phyloP scores from a whole-genome alignment of 30 jellyfish, hydroid and myxozoan species.

The Haliclystus octoradiatus region DNA sequence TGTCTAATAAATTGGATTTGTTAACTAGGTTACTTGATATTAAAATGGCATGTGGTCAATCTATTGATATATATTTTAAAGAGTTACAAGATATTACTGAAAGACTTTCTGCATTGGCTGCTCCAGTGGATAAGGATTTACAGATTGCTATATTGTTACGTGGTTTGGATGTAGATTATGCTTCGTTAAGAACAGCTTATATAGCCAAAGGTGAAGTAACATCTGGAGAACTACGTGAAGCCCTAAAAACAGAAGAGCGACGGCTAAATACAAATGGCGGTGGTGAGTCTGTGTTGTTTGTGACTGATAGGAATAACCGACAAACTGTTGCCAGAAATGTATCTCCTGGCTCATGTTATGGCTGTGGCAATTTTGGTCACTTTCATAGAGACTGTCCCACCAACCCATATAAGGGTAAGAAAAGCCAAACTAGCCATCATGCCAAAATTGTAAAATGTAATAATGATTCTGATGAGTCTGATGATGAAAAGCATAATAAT shows the following conservation, averaged over 20 bases:
- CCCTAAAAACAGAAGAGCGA: slow-evolving; percentile 1
- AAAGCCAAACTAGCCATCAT: slow-evolving; percentile 9
- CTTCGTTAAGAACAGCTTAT: background rate
- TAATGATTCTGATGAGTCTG: too few species aligned
- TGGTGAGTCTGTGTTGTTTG: too few species aligned
- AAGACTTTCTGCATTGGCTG: background rate
- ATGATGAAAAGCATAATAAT: slow-evolving; percentile 1
- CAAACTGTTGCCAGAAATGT: background rate
- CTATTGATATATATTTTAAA: slow-evolving; percentile 3
- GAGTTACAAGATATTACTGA: slow-evolving; percentile 4
- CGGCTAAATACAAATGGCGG: background rate
- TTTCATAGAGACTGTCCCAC: slow-evolving; percentile 27
- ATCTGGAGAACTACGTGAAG: background rate
- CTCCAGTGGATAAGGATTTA: too few species aligned
- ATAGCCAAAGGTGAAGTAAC: slow-evolving; percentile 11
- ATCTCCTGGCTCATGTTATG: slow-evolving; percentile 27
- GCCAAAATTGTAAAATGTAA: too few species aligned
- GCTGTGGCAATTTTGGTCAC: slow-evolving; percentile 30
- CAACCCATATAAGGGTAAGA: background rate
- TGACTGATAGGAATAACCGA: background rate
- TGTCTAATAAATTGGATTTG: slow-evolving; percentile 3
- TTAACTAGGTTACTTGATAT: too few species aligned
- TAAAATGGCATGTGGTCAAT: too few species aligned
- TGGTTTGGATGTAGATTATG: background rate
- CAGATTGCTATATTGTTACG: background rate